Percentiles rank a stretch among this genome's conserved stretches.
These are phyloP conservation scores for Stenopsyche tienmushanensis DNA, from an alignment of 1,140 invertebrate genomes.

Conservation along the genomic window DNA sequence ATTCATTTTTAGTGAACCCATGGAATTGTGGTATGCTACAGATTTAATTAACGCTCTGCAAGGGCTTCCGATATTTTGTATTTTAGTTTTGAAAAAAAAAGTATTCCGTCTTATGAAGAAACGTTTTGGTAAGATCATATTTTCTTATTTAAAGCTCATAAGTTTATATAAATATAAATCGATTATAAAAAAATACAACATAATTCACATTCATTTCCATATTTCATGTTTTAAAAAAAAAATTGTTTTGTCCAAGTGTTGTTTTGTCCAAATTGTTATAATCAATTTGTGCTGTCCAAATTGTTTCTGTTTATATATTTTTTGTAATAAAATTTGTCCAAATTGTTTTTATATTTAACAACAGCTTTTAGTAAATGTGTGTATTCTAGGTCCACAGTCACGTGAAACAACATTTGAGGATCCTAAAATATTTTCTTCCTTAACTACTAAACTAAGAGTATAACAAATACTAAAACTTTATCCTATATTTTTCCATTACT, in stretches of 20 bases:
- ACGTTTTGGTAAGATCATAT: slow-evolving; percentile 51
- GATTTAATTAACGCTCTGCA: slow-evolving; percentile 64
- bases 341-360: background rate
- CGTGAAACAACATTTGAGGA: background rate
- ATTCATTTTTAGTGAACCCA: slow-evolving; percentile 52
- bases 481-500: background rate
- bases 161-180: background rate
- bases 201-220: too few species aligned
- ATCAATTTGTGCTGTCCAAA: background rate
- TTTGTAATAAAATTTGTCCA: background rate
- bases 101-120: slow-evolving; percentile 56
- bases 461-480: too few species aligned
- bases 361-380: background rate
- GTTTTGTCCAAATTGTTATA: background rate
- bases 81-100: slow-evolving; percentile 64
- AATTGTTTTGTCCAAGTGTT: too few species aligned
- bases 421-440: slow-evolving; percentile 9
- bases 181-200: background rate
- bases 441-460: background rate
- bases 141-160: background rate
- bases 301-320: background rate
- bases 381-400: background rate
- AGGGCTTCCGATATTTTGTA: slow-evolving; percentile 65
- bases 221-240: too few species aligned
- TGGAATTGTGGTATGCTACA: slow-evolving; percentile 57